Base-by-base conservation (phyloP, 1,140 invertebrate species). In the Aradophagus sp. region DNA sequence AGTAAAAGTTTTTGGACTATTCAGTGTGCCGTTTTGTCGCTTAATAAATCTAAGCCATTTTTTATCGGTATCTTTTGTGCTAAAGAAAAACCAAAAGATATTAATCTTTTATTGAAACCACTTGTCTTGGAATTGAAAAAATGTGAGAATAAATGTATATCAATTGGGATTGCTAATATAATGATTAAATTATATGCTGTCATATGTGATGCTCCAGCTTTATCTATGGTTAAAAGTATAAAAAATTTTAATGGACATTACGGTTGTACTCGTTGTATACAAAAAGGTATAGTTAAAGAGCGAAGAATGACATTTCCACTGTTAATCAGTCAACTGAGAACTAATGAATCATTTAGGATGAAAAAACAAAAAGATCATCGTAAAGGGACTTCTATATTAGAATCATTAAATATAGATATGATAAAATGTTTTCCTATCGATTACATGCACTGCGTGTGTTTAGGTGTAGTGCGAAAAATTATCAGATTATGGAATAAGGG, bases 131-230 rank as follows among this genome's bases (percentile, higher is more conserved):
- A 47, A 10, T 0, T 32, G 7, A 32, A 20, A 32, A 13, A 1
- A 10, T 13, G 32, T 29, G 44, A 47, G 15, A 23, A 20, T 13
- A 44, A 44, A 13, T 7, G 12, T 15, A 29, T 44, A 20, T 2
- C 29, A 17, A 11, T 47, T 8, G 2, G 8, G 2, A 20, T 2
- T 47, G 13, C 20, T 0, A 14, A 14, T 1, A 12, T 47, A 13
- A 34, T 7, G 19, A 14, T 47, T 13, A 31, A 11, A n/a, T 12
- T 31, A 31, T 16, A 32, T 32, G 41, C 41, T 11, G 8, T 31
- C 3, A 45, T 45, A 31, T 45, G 41, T 12, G 41, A 45, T 11
- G 41, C 41, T 10, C 41, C 41, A 17, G 41, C 41, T 1, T 31
- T 45, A 12, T 26, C 41, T 5, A 31, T 20, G 17, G 6, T 31